These are phyloP conservation scores for Malurus leucopterus DNA, from an alignment of 2,797 vertebrate species.

Conservation along the genomic window DNA sequence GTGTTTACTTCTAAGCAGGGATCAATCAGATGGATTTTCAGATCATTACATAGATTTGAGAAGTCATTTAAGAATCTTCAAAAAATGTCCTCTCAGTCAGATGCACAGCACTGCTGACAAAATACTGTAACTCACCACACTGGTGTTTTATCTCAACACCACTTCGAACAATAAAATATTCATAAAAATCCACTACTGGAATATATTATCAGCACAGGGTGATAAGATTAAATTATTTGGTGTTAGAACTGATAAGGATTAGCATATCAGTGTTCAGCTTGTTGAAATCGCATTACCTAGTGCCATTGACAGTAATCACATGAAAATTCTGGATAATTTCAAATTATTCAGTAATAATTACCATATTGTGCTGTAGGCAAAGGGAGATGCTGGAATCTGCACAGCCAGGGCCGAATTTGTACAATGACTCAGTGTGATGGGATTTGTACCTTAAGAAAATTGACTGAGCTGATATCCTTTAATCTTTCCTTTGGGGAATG, in stretches of 20 bases:
- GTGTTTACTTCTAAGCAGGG: neutral
- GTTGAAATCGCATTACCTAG: neutral
- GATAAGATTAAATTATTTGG: constrained; percentile 34
- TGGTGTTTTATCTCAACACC: neutral
- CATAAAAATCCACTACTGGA: constrained; percentile 8
- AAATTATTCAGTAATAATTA: constrained; percentile 19
- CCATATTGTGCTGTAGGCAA: neutral
- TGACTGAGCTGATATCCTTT: neutral
- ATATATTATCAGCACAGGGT: constrained; percentile 5
- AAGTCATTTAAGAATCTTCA: neutral
- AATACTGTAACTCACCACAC: neutral
- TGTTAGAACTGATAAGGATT: constrained; percentile 18
- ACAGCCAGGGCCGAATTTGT: neutral
- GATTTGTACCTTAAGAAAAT: constrained; percentile 5
- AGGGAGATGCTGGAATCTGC: neutral
- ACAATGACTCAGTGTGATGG: neutral
- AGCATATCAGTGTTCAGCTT: neutral
- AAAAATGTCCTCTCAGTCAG: neutral
- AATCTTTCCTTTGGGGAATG: neutral
- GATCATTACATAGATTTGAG: neutral
- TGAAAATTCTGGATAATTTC: constrained; percentile 24
- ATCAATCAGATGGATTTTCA: neutral
- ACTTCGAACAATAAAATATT: constrained; percentile 5
- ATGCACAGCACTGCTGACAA: neutral
- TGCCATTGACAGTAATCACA: neutral